Base-by-base conservation (phyloP, 2,797 vertebrate genomes). In the Pterois miles region DNA sequence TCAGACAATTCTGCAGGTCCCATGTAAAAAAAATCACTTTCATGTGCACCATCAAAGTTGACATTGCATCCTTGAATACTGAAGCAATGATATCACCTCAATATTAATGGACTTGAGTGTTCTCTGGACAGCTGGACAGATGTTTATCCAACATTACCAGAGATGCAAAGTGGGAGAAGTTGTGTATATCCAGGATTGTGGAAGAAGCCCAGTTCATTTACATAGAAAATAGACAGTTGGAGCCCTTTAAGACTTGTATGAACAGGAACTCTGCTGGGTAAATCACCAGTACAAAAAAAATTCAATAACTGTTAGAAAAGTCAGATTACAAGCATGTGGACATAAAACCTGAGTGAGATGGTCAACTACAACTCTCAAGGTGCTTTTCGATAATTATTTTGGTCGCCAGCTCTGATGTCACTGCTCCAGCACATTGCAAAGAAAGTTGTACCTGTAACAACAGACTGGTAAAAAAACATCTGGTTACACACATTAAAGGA, bases 1-100 rank as follows among this genome's bases (percentile, higher is more conserved):
- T 80, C 77, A 81, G 59, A 66, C n/a, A 38, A 46, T 57, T 67
- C 33, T 63, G 56, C 59, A 57, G 27, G n/a, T 77, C 38, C 53
- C 56, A 36, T 13, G 46, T n/a, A n/a, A n/a, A 69, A 74, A 38
- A 1, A 29, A 20, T 27, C n/a, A 46, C 62, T 34, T 68, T 22
- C 59, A 46, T 6, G 27, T 11, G 48, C 27, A n/a, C 2, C 20
- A n/a, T 48, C 18, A 40, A 34, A 63, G 14, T 6, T 53, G 9
- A 16, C 33, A 23, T 50, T 40, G 16, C 9, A 69, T 60, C 65
- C 5, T 33, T 56, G 8, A 68, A 54, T 33, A 50, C 34, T n/a
- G 29, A 74, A 82, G 29, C 71, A 22, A 22, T 22, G 2, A 31
- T 20, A 29, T 48, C 67, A 60, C 10, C 8, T 63, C 20, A 29